A percentile compares a stretch with the other conserved stretches of the same genome.
Conservation (phyloP, 2,888 invertebrate species). For the Panorpa germanica region DNA sequence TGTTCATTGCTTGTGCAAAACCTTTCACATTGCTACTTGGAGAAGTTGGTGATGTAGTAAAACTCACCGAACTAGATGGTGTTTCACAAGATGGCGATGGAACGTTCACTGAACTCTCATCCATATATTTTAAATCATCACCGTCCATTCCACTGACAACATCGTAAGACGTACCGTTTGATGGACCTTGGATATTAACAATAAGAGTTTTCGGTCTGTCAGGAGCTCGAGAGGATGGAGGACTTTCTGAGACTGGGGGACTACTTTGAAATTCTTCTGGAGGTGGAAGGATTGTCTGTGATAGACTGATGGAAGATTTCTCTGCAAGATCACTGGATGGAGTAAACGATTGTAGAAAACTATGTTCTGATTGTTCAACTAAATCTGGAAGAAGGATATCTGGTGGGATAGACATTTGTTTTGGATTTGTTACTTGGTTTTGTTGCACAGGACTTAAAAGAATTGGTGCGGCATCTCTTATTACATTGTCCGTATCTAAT, state of each 20-base stretch:
- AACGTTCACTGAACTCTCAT: constrained; percentile 71
- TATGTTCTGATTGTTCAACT: constrained; percentile 16
- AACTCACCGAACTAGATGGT: constrained; percentile 45
- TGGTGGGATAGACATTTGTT: constrained; percentile 13
- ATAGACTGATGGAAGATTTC: constrained; percentile 28
- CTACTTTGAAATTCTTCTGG: constrained; percentile 54
- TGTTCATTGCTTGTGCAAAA: constrained; percentile 27
- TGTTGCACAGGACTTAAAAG: constrained; percentile 15
- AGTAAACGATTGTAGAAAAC: constrained; percentile 20
- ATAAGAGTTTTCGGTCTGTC: constrained; percentile 34
- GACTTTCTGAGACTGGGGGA: constrained; percentile 42
- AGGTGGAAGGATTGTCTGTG: constrained; percentile 54
- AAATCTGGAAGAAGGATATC: constrained; percentile 21
- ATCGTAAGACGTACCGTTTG: constrained; percentile 49
- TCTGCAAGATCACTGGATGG: constrained; percentile 25
- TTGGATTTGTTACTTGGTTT: no score
- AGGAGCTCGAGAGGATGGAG: constrained; percentile 33
- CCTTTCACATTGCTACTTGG: constrained; percentile 21
- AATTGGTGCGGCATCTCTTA: constrained; percentile 6
- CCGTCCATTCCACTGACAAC: constrained; percentile 62
- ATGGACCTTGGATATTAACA: constrained; percentile 30
- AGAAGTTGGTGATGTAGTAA: constrained; percentile 34
- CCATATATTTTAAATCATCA: constrained; percentile 79
- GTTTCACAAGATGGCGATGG: constrained; percentile 65
- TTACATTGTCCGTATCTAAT: constrained; percentile 35